These are phyloP conservation scores for Protaetia brevitarsis DNA, from an alignment of 1,140 invertebrate genomes.

Conservation along the genomic window DNA sequence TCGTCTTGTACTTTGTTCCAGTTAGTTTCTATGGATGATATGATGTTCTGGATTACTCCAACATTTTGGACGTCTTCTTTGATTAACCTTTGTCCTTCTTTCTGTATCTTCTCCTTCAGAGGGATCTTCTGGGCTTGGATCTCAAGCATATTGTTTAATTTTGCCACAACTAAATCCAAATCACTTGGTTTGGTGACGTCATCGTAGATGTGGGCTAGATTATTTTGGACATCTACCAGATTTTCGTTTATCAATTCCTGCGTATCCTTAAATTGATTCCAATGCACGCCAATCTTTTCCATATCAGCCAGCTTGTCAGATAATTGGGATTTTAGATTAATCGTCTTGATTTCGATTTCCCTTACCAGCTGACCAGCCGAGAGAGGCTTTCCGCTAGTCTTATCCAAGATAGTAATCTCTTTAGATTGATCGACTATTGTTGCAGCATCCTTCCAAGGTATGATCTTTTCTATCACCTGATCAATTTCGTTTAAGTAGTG, in stretches of 20 bases:
- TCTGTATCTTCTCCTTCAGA: slow-evolving; percentile 60
- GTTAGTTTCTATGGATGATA: slow-evolving; percentile 71
- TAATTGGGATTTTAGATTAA: slow-evolving; percentile 62
- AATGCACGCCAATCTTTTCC: slow-evolving; percentile 65
- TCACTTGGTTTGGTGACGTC: slow-evolving; percentile 54
- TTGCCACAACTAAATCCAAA: slow-evolving; percentile 59
- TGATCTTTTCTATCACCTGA: slow-evolving; percentile 61
- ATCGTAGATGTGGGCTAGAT: slow-evolving; percentile 56
- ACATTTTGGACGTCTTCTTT: slow-evolving; percentile 77
- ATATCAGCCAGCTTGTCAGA: slow-evolving; percentile 63
- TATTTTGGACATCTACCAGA: slow-evolving; percentile 55
- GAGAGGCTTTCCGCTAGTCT: slow-evolving; percentile 62
- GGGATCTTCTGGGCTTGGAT: slow-evolving; percentile 53
- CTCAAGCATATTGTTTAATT: slow-evolving; percentile 56
- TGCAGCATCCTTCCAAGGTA: slow-evolving; percentile 66
- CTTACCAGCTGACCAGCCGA: slow-evolving; percentile 66
- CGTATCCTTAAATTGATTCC: slow-evolving; percentile 65
- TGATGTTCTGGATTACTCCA: slow-evolving; percentile 71
- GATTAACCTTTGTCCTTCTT: slow-evolving; percentile 72
- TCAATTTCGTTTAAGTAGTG: slow-evolving; percentile 66
- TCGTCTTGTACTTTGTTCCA: slow-evolving; percentile 76
- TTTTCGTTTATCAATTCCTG: slow-evolving; percentile 64
- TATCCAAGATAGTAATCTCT: slow-evolving; percentile 61
- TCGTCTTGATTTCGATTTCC: slow-evolving; percentile 67
- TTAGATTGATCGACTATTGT: slow-evolving; percentile 62